Conservation (phyloP, 2,113 vertebrate genomes). For the Crocuta crocuta region DNA sequence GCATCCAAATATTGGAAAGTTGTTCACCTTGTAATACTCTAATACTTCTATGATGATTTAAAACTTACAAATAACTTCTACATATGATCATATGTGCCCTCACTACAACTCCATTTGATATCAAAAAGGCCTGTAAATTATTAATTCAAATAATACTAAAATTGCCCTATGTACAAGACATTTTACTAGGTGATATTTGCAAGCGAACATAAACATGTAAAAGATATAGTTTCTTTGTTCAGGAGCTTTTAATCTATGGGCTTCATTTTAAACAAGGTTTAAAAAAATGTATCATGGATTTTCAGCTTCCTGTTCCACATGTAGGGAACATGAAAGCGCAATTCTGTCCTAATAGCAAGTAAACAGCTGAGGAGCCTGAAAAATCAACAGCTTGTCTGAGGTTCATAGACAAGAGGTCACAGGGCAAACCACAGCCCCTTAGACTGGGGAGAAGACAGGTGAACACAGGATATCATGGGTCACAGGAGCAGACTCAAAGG, state of each 20-base stretch:
- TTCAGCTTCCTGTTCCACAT: background rate
- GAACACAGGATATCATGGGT: background rate
- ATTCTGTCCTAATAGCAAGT: background rate
- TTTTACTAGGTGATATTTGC: background rate
- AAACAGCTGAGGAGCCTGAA: background rate
- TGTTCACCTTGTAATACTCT: background rate
- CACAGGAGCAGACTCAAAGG: background rate
- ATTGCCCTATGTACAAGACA: background rate
- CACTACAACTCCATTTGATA: background rate
- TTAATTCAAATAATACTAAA: background rate
- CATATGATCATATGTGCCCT: background rate
- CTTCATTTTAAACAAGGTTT: background rate
- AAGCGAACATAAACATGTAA: background rate
- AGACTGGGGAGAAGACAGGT: background rate
- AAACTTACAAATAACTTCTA: background rate
- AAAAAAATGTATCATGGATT: background rate
- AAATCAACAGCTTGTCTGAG: background rate
- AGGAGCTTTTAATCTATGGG: background rate
- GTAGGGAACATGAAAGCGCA: background rate
- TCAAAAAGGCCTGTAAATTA: background rate
- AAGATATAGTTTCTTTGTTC: background rate
- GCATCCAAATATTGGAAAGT: background rate
- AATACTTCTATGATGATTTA: background rate
- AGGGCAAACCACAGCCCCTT: background rate
- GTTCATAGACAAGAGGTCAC: background rate